phyloP scores from a whole-genome alignment of 2,888 invertebrate species.

The Atrina japonica region DNA sequence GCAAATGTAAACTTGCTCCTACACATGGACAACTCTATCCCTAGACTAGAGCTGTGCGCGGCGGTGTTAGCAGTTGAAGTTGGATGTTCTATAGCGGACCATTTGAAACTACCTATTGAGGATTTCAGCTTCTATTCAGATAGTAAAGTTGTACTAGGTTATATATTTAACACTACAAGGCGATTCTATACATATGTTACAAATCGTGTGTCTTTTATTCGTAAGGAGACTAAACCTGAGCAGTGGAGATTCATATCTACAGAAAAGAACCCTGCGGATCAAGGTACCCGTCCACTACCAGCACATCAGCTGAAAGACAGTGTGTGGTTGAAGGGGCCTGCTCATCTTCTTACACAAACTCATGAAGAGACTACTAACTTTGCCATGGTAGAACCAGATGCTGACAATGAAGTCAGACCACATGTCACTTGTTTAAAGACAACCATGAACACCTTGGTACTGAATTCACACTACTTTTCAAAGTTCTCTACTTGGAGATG shows the following conservation, averaged over 20 bases:
- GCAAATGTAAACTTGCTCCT: slow-evolving; percentile 58
- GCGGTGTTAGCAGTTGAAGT: slow-evolving; percentile 54
- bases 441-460: background rate
- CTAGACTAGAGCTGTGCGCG: slow-evolving; percentile 55
- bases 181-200: slow-evolving; percentile 54
- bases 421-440: slow-evolving; percentile 9
- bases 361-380: background rate
- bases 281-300: slow-evolving; percentile 37
- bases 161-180: slow-evolving; percentile 46
- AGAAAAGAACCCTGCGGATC: slow-evolving; percentile 47
- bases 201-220: slow-evolving; percentile 46
- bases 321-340: slow-evolving; percentile 46
- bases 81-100: slow-evolving; percentile 23
- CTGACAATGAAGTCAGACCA: slow-evolving; percentile 35
- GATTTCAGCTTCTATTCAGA: slow-evolving; percentile 44
- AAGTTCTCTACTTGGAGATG: slow-evolving; percentile 41
- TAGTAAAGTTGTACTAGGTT: slow-evolving; percentile 51
- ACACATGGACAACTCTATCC: slow-evolving; percentile 52
- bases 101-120: slow-evolving; percentile 34
- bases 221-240: slow-evolving; percentile 23
- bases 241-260: slow-evolving; percentile 52
- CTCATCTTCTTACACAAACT: too few relatives aligned
- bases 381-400: too few relatives aligned
- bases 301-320: slow-evolving; percentile 24
- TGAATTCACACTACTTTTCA: slow-evolving; percentile 32